Percentiles rank a stretch among this genome's conserved stretches.
These are phyloP conservation scores for Hippocampus barbouri DNA, from an alignment of 2,113 vertebrate species.

Conservation along the genomic window DNA sequence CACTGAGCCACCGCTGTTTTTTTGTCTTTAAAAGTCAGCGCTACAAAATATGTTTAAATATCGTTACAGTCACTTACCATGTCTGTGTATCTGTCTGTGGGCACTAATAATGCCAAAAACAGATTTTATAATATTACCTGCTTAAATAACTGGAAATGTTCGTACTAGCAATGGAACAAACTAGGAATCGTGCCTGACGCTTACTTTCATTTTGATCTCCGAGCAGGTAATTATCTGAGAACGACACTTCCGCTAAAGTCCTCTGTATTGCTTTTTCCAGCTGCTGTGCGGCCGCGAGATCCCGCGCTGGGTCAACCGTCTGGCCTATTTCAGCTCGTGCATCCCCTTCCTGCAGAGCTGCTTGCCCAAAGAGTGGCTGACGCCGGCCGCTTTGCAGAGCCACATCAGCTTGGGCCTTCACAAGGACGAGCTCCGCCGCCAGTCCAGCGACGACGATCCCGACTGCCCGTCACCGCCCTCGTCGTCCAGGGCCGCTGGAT, in stretches of 20 bases:
- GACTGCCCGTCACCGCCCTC: slow-evolving; percentile 52
- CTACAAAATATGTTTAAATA: no score
- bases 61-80: no score
- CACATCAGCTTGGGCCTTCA: slow-evolving; percentile 88
- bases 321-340: slow-evolving; percentile 93
- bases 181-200: no score
- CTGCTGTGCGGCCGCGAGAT: slow-evolving; percentile 86
- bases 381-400: slow-evolving; percentile 88
- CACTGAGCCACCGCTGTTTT: background rate
- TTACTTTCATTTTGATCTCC: no score
- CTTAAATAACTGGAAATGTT: no score
- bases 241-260: background rate
- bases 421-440: slow-evolving; percentile 77
- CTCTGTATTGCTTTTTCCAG: slow-evolving; percentile 52
- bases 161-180: no score
- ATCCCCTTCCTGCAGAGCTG: slow-evolving; percentile 93
- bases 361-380: slow-evolving; percentile 89
- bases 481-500: slow-evolving; percentile 58
- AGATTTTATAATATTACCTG: no score
- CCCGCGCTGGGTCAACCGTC: slow-evolving; percentile 87
- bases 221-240: no score
- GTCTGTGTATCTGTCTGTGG: no score
- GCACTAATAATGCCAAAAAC: no score
- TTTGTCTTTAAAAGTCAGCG: background rate
- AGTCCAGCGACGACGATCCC: slow-evolving; percentile 79